Conservation (phyloP, 2,888 invertebrate genomes). For the Glomeris marginata region DNA sequence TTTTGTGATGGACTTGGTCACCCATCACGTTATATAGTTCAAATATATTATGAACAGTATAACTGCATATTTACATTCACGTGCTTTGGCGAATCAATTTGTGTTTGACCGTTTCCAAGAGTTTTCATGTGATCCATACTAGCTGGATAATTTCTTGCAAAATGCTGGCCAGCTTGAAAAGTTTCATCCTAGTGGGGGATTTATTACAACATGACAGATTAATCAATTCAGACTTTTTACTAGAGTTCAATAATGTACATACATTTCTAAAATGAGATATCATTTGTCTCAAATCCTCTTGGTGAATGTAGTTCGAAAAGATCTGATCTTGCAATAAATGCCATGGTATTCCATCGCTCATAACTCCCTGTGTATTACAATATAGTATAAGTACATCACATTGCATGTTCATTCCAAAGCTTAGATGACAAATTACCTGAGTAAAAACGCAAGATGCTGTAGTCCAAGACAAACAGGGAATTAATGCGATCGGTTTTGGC, state of each 20-base stretch:
- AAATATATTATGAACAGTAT: no score
- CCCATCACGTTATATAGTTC: no score
- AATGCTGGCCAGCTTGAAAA: conserved; percentile 49
- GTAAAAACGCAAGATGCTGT: conserved; percentile 94
- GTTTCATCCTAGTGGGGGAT: conserved; percentile 25
- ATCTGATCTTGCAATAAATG: conserved; percentile 76
- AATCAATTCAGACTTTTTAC: not conserved
- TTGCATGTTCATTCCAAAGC: conserved; percentile 1
- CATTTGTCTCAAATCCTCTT: conserved; percentile 72
- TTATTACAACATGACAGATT: not conserved
- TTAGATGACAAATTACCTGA: no score
- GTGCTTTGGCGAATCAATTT: not conserved
- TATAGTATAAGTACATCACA: conserved; percentile 21
- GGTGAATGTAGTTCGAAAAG: conserved; percentile 58
- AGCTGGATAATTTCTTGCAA: conserved; percentile 47
- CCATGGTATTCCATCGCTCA: conserved; percentile 93
- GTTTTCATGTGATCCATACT: conserved; percentile 26
- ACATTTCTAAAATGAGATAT: conserved; percentile 53
- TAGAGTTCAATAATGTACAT: conserved; percentile 17
- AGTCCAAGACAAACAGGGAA: conserved; percentile 95
- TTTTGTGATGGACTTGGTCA: no score
- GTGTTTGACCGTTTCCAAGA: not conserved
- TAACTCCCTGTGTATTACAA: conserved; percentile 54
- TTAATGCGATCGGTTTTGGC: conserved; percentile 81
- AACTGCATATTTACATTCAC: no score